Evolutionary conservation across 92 coral and sea anemone species (phyloP).

Genomic region (Zoanthus sansibaricus): DNA sequence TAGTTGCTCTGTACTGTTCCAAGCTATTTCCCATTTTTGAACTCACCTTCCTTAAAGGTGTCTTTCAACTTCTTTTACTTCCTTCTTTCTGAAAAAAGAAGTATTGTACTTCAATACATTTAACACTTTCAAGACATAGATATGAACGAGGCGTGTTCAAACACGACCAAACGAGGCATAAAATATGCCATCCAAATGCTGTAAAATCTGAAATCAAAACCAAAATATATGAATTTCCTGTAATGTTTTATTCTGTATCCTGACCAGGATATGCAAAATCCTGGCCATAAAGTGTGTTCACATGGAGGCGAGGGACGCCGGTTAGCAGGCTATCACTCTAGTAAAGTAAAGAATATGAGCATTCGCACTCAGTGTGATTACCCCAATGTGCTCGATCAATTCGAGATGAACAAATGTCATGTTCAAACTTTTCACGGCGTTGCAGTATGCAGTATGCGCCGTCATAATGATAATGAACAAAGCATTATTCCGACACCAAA

Average conservation of each 20-base stretch:
- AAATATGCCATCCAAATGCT: conserved; percentile 16
- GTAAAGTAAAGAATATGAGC: conserved; percentile 30
- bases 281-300: conserved; percentile 55
- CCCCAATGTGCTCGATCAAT: conserved; percentile 47
- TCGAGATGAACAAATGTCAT: conserved; percentile 55
- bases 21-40: conserved; percentile 6
- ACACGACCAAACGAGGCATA: conserved; percentile 9
- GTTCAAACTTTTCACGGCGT: conserved; percentile 52
- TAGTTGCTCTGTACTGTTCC: conserved; percentile 9
- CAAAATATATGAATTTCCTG: conserved; percentile 49
- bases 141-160: conserved; percentile 9
- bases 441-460: conserved; percentile 55
- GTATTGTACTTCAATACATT: conserved; percentile 2
- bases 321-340: conserved; percentile 37
- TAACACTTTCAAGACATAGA: conserved; percentile 6
- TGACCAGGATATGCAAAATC: conserved; percentile 50
- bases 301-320: conserved; percentile 39
- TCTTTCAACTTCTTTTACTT: conserved; percentile 5
- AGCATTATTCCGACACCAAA: conserved; percentile 53
- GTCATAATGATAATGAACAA: conserved; percentile 57
- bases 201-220: conserved; percentile 58
- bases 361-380: conserved; percentile 36
- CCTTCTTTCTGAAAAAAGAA: conserved; percentile 6
- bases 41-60: conserved; percentile 6
- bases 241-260: conserved; percentile 51